Evolutionary conservation across 2,888 invertebrate species (phyloP).

Genomic region (Hipparchia sbordonii): DNA sequence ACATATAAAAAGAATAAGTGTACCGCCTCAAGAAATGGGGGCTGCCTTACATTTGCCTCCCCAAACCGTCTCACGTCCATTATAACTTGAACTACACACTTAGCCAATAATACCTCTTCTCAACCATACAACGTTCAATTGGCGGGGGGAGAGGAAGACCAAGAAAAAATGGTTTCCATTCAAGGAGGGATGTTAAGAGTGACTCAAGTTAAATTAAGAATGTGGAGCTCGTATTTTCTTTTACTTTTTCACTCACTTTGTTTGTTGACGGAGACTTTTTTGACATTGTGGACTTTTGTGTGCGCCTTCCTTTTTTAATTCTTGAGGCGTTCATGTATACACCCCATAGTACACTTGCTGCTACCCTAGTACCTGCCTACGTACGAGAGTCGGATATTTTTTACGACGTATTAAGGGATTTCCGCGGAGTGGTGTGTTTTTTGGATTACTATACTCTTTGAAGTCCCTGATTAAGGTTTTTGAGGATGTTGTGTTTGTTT

Average conservation of each 20-base stretch:
- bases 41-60: slow-evolving; percentile 68
- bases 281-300: slow-evolving; percentile 79
- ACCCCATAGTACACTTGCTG: slow-evolving; percentile 59
- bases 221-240: slow-evolving; percentile 75
- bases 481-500: slow-evolving; percentile 73
- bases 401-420: slow-evolving; percentile 71
- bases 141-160: slow-evolving; percentile 44
- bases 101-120: slow-evolving; percentile 38
- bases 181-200: slow-evolving; percentile 77
- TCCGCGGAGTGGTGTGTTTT: slow-evolving; percentile 70
- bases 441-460: slow-evolving; percentile 75
- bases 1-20: slow-evolving; percentile 60
- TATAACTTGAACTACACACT: slow-evolving; percentile 50
- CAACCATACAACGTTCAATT: not conserved
- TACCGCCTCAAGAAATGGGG: slow-evolving; percentile 74
- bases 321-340: slow-evolving; percentile 74
- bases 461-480: slow-evolving; percentile 66
- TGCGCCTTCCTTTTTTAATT: slow-evolving; percentile 69
- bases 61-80: slow-evolving; percentile 63
- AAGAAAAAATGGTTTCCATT: slow-evolving; percentile 49
- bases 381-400: slow-evolving; percentile 57
- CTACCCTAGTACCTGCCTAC: slow-evolving; percentile 29
- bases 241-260: slow-evolving; percentile 69
- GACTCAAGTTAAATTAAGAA: slow-evolving; percentile 84
- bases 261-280: slow-evolving; percentile 80